Percentiles rank a stretch among this genome's conserved stretches.
Conservation (phyloP, 2,888 invertebrate genomes). For the Xanthostigma xanthostigma region DNA sequence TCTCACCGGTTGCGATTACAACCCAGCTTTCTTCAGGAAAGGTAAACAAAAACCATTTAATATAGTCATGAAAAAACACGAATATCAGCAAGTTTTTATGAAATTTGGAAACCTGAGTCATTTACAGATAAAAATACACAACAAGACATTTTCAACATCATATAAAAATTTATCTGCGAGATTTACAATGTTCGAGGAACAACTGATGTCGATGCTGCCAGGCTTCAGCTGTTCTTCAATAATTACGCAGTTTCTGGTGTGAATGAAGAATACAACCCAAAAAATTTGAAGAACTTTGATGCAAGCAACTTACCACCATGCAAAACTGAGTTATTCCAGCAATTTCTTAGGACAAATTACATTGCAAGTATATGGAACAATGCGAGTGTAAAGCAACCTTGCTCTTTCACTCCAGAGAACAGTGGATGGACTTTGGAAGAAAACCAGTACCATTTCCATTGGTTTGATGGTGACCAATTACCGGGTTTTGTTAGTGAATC, state of each 20-base stretch:
- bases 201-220: constrained; percentile 14
- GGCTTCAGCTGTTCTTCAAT: constrained; percentile 14
- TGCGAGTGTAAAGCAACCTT: constrained; percentile 2
- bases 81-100: constrained; percentile 9
- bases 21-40: neutral
- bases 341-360: constrained; percentile 4
- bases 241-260: constrained; percentile 12
- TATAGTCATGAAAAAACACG: constrained; percentile 8
- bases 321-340: constrained; percentile 6
- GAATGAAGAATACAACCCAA: constrained; percentile 7
- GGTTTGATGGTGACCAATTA: neutral
- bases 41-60: constrained; percentile 12
- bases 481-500: neutral
- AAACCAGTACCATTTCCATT: neutral
- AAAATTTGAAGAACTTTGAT: constrained; percentile 11
- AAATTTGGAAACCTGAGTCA: constrained; percentile 8
- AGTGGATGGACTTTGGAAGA: neutral
- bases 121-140: neutral
- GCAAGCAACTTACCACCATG: constrained; percentile 13
- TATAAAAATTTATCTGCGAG: constrained; percentile 12
- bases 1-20: too few species aligned
- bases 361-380: constrained; percentile 5
- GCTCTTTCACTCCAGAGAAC: neutral
- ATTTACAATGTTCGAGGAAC: constrained; percentile 16
- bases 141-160: constrained; percentile 6